phyloP scores from a whole-genome alignment of 2,797 vertebrate species.

The Malacoraja senta region DNA sequence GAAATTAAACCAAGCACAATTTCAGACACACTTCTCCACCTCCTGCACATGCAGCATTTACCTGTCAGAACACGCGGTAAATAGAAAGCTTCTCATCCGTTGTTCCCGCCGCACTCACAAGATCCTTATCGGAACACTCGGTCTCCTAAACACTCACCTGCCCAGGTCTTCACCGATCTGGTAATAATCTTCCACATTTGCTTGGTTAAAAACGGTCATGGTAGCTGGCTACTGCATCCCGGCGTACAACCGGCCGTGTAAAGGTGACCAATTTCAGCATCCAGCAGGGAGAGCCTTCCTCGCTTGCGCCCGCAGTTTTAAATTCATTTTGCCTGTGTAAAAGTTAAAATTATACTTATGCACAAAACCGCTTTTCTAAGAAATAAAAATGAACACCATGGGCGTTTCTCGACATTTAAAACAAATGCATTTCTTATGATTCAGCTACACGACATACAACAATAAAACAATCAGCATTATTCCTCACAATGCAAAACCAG shows the following conservation, averaged over 20 bases:
- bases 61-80: neutral
- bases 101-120: neutral
- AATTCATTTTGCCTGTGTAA: neutral
- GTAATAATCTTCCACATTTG: constrained; percentile 84
- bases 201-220: constrained; percentile 85
- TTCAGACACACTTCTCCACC: too few species aligned
- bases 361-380: neutral
- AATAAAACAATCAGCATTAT: neutral
- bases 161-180: constrained; percentile 84
- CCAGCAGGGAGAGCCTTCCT: constrained; percentile 3
- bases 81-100: neutral
- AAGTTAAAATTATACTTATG: neutral
- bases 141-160: constrained; percentile 61
- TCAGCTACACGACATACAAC: too few species aligned
- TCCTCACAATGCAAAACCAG: neutral
- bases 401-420: neutral
- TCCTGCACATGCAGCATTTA: neutral
- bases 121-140: neutral
- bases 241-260: neutral
- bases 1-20: neutral
- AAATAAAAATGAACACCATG: neutral
- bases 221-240: constrained; percentile 48
- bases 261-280: constrained; percentile 19
- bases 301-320: neutral
- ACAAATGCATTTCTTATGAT: neutral